phyloP scores from a whole-genome alignment of 2,888 invertebrate genomes.

The Pristionchus fissidentatus region DNA sequence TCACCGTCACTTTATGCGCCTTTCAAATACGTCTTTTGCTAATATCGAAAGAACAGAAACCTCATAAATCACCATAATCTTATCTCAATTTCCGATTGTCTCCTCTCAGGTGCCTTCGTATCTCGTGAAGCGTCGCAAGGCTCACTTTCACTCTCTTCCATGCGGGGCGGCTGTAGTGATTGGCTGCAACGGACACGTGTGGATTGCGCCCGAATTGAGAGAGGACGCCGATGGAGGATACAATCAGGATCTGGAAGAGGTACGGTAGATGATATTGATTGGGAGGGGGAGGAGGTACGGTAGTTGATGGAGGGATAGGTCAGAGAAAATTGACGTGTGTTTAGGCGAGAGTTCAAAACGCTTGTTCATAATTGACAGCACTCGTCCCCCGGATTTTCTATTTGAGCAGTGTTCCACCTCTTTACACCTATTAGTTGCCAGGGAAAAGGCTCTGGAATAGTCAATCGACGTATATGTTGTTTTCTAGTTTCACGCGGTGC shows the following conservation, averaged over 20 bases:
- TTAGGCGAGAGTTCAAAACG: no score
- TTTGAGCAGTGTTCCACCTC: background rate
- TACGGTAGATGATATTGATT: conserved; percentile 54
- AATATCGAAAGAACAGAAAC: no score
- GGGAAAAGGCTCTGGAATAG: background rate
- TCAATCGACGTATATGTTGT: background rate
- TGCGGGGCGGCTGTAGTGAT: conserved; percentile 93
- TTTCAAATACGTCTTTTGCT: no score
- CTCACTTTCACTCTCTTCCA: conserved; percentile 93
- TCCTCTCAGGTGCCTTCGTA: conserved; percentile 93
- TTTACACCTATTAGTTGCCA: background rate
- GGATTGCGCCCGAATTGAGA: conserved; percentile 80
- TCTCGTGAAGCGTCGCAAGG: conserved; percentile 91
- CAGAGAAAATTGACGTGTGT: no score
- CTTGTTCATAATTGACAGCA: no score
- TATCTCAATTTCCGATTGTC: no score
- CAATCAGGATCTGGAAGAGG: conserved; percentile 83
- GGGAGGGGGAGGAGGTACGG: no score
- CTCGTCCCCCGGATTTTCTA: background rate
- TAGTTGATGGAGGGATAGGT: no score
- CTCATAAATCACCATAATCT: no score
- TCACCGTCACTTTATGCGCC: no score
- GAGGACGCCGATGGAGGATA: conserved; percentile 81
- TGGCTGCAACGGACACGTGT: conserved; percentile 92
- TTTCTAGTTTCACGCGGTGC: no score